Base-by-base conservation (phyloP, 1,140 invertebrate species). In the Cotesia vestalis region DNA sequence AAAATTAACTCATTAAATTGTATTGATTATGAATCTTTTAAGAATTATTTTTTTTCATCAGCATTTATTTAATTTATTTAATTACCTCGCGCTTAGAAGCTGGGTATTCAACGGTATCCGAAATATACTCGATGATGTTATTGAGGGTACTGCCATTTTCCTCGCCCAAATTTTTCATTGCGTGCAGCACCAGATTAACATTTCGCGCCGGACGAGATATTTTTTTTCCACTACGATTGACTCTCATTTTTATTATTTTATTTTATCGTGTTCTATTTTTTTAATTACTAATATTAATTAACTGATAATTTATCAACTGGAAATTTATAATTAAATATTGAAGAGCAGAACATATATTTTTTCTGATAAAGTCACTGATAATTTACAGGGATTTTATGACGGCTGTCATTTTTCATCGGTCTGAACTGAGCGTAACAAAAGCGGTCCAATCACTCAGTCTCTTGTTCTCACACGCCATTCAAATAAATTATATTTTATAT, bases 81-180 rank as follows among this genome's bases (percentile, higher is more conserved):
- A 71, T 72, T 74, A 77, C 76, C 72, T 72, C 60, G 36, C 68
- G 70, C 64, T 76, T 77, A 4, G 76, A 66, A 53, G 76, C 72
- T 67, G 52, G 68, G 5, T 69, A 53, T n/a, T 62, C 40, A 36
- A 35, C 66, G 38, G 51, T 17, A 38, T 72, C 40, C 51, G 57
- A 64, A 20, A 80, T 76, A 69, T 75, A 80, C 12, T 73, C 73
- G 2, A 79, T 46, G 51, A 80, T 80, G 14, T 78, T 75, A 2
- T 53, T 73, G 68, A 79, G 68, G 0, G 79, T 79, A 8, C 75
- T 74, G 5, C 77, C 78, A 27, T 73, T 68, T 17, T 53, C 57
- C 12, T 74, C 73, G 17, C 72, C 38, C 4, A 76, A 72, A 62
- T 78, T 78, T 64, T 77, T 76, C 66, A 79, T 59, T 1, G 78